A percentile compares a stretch with the other conserved stretches of the same genome.
Conservation (phyloP, 2,888 invertebrate species). For the Sinodicranocentrus sp. region DNA sequence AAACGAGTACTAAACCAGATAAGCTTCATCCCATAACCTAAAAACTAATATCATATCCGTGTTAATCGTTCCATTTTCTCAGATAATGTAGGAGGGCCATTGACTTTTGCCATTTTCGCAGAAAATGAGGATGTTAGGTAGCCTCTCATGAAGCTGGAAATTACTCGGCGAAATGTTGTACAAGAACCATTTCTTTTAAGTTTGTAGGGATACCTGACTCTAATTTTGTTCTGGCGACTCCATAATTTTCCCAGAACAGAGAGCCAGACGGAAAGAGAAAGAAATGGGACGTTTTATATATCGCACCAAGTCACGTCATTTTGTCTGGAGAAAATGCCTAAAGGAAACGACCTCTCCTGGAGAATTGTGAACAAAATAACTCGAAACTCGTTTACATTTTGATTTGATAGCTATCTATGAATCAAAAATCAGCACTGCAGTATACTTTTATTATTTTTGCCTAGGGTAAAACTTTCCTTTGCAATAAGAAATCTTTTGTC, state of each 20-base stretch:
- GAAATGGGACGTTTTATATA: too few species aligned
- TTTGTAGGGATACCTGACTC: slow-evolving; percentile 13
- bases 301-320: too few species aligned
- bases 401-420: slow-evolving; percentile 33
- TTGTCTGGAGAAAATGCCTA: not conserved
- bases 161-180: not conserved
- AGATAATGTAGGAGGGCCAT: slow-evolving; percentile 55
- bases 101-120: slow-evolving; percentile 62
- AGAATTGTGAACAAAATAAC: slow-evolving; percentile 2
- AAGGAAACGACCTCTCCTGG: too few species aligned
- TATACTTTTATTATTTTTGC: not conserved
- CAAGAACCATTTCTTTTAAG: slow-evolving; percentile 6
- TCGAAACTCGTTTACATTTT: slow-evolving; percentile 32
- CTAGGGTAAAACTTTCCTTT: too few species aligned
- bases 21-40: not conserved
- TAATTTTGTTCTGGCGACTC: not conserved
- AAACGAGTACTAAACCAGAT: slow-evolving; percentile 30
- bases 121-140: slow-evolving; percentile 11
- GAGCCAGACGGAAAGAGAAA: too few species aligned
- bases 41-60: slow-evolving; percentile 15
- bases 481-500: too few species aligned
- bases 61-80: not conserved
- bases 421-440: slow-evolving; percentile 39
- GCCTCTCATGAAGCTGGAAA: slow-evolving; percentile 1
- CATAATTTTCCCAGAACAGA: too few species aligned